phyloP scores from a whole-genome alignment of 2,113 vertebrate species.

The Polypterus bichir region DNA sequence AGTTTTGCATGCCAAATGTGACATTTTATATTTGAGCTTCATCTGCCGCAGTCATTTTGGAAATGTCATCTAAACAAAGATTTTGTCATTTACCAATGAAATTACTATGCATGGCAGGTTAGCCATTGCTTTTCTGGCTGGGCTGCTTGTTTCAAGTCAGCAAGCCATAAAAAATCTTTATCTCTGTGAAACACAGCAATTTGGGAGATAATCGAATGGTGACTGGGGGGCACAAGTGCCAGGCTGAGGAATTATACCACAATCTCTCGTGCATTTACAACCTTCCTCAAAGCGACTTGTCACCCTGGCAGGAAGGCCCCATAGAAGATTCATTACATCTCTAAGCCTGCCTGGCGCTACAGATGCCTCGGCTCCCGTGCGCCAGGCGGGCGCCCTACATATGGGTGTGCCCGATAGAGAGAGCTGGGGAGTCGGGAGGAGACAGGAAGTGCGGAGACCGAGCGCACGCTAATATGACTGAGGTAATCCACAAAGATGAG shows the following conservation, averaged over 20 bases:
- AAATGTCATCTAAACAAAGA: constrained; percentile 99
- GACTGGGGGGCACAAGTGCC: constrained; percentile 98
- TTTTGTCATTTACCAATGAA: constrained; percentile 97
- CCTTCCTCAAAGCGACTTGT: constrained; percentile 89
- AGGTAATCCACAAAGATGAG: no score
- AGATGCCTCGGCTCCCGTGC: constrained; percentile 8
- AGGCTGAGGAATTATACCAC: constrained; percentile 99
- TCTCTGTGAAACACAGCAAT: constrained; percentile 99
- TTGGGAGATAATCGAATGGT: constrained; percentile 99
- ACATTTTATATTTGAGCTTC: constrained; percentile 98
- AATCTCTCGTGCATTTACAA: constrained; percentile 98
- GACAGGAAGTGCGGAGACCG: no score
- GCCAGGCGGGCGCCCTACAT: no score
- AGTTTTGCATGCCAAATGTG: constrained; percentile 99
- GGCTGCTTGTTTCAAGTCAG: constrained; percentile 96
- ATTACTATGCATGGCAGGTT: constrained; percentile 94
- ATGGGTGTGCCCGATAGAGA: no score
- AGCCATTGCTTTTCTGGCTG: constrained; percentile 77
- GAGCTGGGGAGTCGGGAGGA: no score
- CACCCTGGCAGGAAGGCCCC: constrained; percentile 75
- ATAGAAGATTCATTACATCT: constrained; percentile 84
- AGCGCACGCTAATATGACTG: no score
- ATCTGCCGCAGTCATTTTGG: constrained; percentile 86
- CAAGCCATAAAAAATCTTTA: constrained; percentile 99
- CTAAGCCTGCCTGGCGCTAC: constrained; percentile 72